phyloP scores from a whole-genome alignment of 2,113 vertebrate species.

The Motacilla alba region DNA sequence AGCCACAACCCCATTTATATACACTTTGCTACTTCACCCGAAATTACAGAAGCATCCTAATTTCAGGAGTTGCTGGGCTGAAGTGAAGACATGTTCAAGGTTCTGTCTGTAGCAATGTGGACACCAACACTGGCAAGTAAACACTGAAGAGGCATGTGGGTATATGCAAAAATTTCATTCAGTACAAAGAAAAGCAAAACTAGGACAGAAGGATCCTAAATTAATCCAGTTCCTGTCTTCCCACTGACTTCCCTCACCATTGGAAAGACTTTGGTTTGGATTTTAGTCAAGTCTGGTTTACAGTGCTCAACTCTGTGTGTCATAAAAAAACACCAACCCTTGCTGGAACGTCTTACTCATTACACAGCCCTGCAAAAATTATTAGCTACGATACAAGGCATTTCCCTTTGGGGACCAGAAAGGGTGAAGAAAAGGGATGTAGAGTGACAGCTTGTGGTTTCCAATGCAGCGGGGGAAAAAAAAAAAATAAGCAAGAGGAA shows the following conservation, averaged over 20 bases:
- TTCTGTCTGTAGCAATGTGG: accelerated
- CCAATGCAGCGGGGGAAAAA: constrained; percentile 28
- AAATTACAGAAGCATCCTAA: not conserved
- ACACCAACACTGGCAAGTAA: not conserved
- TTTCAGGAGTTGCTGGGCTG: not conserved
- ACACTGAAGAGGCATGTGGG: accelerated
- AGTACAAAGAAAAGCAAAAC: not conserved
- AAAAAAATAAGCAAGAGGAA: constrained; percentile 51
- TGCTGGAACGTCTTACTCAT: constrained; percentile 3
- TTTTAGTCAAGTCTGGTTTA: constrained; percentile 54
- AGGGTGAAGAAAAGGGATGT: constrained; percentile 52
- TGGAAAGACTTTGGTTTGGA: constrained; percentile 44
- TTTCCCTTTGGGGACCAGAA: constrained; percentile 59
- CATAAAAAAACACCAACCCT: not conserved
- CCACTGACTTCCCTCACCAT: not conserved
- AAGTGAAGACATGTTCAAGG: not conserved
- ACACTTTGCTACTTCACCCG: not conserved
- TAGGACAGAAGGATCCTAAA: not conserved
- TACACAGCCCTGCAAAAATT: constrained; percentile 32
- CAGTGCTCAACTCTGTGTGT: not conserved
- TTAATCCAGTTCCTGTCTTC: constrained; percentile 1
- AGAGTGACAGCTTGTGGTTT: constrained; percentile 65
- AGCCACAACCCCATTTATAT: not conserved
- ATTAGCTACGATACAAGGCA: constrained; percentile 50
- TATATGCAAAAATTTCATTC: not conserved